phyloP scores from a whole-genome alignment of 2,113 vertebrate genomes.

The Pampusana beccarii region DNA sequence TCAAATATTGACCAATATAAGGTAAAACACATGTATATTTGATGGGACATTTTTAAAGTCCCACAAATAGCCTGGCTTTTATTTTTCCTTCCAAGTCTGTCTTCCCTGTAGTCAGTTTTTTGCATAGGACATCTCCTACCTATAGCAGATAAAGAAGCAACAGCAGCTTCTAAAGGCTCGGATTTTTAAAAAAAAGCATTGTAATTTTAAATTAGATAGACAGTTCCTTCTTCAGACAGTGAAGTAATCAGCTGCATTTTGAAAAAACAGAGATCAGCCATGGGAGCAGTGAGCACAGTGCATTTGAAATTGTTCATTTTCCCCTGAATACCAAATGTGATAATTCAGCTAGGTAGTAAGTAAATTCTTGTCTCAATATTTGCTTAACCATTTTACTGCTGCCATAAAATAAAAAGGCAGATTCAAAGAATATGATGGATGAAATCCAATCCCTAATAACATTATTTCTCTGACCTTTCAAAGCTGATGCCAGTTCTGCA shows the following conservation, averaged over 20 bases:
- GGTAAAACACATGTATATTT: neutral
- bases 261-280: conserved; percentile 4
- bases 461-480: neutral
- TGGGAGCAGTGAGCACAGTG: neutral
- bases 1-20: neutral
- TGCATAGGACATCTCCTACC: neutral
- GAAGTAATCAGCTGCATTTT: conserved; percentile 27
- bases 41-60: neutral
- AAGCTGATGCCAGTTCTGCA: conserved; percentile 1
- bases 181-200: neutral
- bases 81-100: neutral
- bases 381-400: conserved; percentile 28
- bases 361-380: neutral
- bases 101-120: neutral
- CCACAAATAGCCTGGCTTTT: neutral
- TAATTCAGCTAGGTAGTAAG: neutral
- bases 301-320: neutral
- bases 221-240: neutral
- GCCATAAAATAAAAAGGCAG: neutral
- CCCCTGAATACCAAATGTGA: neutral
- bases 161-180: neutral
- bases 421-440: neutral
- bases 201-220: conserved; percentile 40
- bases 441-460: neutral
- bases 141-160: neutral